Evolutionary conservation across 2,797 vertebrate genomes (phyloP), one percentile per base, ranked within the genome.

Genomic region (Gephyroberyx darwinii): DNA sequence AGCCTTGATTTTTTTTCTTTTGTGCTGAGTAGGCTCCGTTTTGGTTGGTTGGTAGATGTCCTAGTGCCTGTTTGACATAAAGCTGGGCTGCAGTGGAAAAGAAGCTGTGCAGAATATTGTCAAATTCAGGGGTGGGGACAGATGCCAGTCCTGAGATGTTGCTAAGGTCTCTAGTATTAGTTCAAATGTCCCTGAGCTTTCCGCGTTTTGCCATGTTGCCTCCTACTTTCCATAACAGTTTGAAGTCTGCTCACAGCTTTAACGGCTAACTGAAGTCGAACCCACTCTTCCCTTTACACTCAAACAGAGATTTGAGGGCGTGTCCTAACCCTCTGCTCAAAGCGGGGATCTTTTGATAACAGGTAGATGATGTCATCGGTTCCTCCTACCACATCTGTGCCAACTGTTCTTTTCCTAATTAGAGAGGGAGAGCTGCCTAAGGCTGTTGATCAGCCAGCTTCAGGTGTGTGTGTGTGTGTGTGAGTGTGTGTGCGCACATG

Each of bases 361-460:
- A 82, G 75, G 70, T 84, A 62, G 59, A 85, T 67, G 79, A 82
- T 62, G 16, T 82, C 72, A 71, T 69, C 26, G 7, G 31, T 59
- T 62, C 48, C 1, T 56, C 63, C 63, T 51, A 13, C n/a, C 65
- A 62, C 71, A 71, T 84, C 69, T 84, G 62, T 80, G 71, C 55
- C 74, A 71, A 6, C 63, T 56, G 71, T 74, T 45, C 35, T 71
- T 31, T 65, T 78, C 20, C 69, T 77, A 83, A 85, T 85, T 80
- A 84, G 83, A 75, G 33, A 31, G 54, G 4, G 51, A 75, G 77
- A 76, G 37, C 54, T 71, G 68, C 82, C 71, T 35, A 0, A 65
- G 71, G 86, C 77, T 82, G 83, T 78, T 84, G 75, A 75, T 81
- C 58, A 68, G 68, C 52, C 59, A 48, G 59, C 48, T 39, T 31